Evolutionary conservation across 1,140 invertebrate genomes (phyloP), one percentile per base, ranked within the genome.

Genomic region (Drosophila serrata): DNA sequence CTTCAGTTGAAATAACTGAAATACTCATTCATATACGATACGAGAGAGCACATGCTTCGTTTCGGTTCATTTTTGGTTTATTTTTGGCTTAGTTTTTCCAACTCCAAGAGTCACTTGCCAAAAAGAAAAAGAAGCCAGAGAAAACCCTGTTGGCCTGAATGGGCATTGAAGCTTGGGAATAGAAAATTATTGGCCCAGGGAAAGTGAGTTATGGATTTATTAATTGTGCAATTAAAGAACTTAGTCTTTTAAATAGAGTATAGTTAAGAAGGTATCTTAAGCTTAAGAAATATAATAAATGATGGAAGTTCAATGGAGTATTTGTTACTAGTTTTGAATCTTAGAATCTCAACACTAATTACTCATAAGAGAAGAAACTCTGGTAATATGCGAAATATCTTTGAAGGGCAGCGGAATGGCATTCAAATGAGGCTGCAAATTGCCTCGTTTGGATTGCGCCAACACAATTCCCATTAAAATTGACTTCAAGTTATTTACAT

Each of bases 401-500:
- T 15, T 13, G 29, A 59, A 17, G 55, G 12, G 19, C 24, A 56
- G 19, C 55, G 39, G 56, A 61, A 61, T 12, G 57, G 37, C 59
- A 78, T 55, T 59, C 35, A 79, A 65, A 65, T 57, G 43, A 57
- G 55, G 46, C 64, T 46, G 70, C 48, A 60, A 76, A 76, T 81
- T 81, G 72, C 55, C 59, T 57, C 65, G 61, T 63, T 79, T 74
- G 49, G 48, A 29, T 49, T 59, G 45, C 59, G 40, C 19, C 45
- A 63, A 49, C 64, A 42, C 77, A 82, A 75, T 84, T 79, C 58
- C 59, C 58, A 65, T 75, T 65, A 58, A 79, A 69, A 75, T 62
- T 55, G 65, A 51, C 76, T 73, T 70, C 39, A 42, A 73, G 72
- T 73, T 84, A 81, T 85, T 85, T 81, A 63, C 81, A 77, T 76